These are phyloP conservation scores for Tyria jacobaeae DNA, from an alignment of 2,888 invertebrate species.

Conservation along the genomic window DNA sequence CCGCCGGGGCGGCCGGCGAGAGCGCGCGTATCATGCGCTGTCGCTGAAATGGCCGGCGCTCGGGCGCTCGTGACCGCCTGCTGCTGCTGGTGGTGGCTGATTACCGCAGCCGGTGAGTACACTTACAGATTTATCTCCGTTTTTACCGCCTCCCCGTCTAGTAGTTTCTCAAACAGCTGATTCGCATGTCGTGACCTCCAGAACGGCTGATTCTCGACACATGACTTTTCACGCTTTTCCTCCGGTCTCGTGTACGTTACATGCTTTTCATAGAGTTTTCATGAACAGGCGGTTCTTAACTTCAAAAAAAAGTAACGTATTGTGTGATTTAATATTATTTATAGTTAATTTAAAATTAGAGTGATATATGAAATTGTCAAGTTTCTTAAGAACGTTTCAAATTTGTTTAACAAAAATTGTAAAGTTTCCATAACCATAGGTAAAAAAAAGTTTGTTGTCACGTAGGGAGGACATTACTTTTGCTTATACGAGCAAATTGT, in stretches of 20 bases:
- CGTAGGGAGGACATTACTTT: neutral
- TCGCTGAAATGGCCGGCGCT: conserved; percentile 86
- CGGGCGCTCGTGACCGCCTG: conserved; percentile 86
- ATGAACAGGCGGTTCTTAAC: conserved; percentile 52
- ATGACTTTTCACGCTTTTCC: conserved; percentile 65
- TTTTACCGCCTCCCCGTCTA: conserved; percentile 15
- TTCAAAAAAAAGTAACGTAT: neutral
- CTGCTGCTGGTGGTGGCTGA: conserved; percentile 86
- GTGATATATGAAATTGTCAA: too few species aligned
- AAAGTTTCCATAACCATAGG: neutral
- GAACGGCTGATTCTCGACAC: conserved; percentile 55
- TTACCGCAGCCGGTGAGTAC: conserved; percentile 84
- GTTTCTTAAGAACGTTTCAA: neutral
- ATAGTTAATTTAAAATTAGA: conserved; percentile 26
- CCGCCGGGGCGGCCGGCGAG: conserved; percentile 86
- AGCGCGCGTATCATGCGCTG: conserved; percentile 86
- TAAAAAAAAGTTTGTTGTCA: conserved; percentile 8
- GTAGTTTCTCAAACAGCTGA: conserved; percentile 68
- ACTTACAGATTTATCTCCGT: conserved; percentile 21
- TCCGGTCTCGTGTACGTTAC: conserved; percentile 51
- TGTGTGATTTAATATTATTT: neutral
- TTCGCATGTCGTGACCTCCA: conserved; percentile 52
- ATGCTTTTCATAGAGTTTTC: conserved; percentile 60
- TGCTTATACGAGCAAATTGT: neutral
- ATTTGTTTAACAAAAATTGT: neutral